Conservation (phyloP, 2,888 invertebrate species). For the Tholera decimalis region DNA sequence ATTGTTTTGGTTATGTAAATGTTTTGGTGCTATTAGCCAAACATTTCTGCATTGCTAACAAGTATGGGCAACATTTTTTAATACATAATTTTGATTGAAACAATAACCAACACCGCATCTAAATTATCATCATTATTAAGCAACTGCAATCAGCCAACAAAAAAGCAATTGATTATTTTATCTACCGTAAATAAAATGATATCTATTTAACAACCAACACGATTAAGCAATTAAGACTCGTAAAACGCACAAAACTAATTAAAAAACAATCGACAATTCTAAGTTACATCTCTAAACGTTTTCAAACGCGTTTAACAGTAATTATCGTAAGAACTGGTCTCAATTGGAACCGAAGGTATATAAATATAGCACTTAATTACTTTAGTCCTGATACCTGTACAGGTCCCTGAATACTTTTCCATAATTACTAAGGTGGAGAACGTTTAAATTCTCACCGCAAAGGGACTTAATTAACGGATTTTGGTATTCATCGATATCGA, state of each 20-base stretch:
- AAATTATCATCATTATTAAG: neutral
- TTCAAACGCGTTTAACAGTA: conserved; percentile 77
- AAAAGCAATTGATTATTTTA: conserved; percentile 23
- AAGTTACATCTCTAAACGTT: conserved; percentile 51
- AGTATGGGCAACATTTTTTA: neutral
- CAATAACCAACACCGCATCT: conserved; percentile 7
- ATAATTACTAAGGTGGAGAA: conserved; percentile 62
- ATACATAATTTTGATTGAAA: neutral
- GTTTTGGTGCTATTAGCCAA: neutral
- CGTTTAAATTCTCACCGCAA: conserved; percentile 49
- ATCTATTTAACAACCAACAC: conserved; percentile 20
- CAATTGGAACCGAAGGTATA: conserved; percentile 59
- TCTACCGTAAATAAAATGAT: conserved; percentile 21
- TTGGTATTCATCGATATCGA: conserved; percentile 54
- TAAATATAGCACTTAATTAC: conserved; percentile 68
- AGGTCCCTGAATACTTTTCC: conserved; percentile 65
- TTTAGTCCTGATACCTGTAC: conserved; percentile 58
- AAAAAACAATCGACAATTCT: conserved; percentile 45
- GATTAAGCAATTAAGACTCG: conserved; percentile 45
- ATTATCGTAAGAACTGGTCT: conserved; percentile 77
- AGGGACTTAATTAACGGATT: conserved; percentile 48
- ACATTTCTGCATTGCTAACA: neutral
- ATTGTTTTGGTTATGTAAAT: neutral
- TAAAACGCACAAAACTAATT: conserved; percentile 44
- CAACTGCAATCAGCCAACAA: conserved; percentile 11